Conservation (phyloP, 2,797 vertebrate genomes). For the Danio choprae region DNA sequence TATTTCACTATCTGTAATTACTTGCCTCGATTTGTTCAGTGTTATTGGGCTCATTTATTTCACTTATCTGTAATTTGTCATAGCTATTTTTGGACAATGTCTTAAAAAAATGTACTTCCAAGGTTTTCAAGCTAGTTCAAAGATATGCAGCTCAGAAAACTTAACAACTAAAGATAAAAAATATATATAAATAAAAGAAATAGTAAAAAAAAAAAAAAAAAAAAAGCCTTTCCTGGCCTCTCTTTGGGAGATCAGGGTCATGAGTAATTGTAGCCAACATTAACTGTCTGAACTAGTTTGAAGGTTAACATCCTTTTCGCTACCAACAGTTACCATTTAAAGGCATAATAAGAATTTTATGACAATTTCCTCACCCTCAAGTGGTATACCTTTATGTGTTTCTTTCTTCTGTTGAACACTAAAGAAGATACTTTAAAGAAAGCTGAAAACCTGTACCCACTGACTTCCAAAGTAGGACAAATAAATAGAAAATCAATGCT, state of each 20-base stretch:
- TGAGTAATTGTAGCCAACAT: constrained; percentile 47
- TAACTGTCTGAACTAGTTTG: constrained; percentile 44
- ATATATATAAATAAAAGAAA: too few species aligned
- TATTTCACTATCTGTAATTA: too few species aligned
- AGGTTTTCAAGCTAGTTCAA: neutral
- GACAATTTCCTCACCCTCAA: neutral
- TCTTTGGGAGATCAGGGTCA: constrained; percentile 44
- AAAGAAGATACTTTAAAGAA: too few species aligned
- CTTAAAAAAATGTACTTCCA: neutral
- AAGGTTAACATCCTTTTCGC: neutral
- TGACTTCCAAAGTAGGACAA: too few species aligned
- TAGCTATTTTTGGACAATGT: neutral
- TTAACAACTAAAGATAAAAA: neutral
- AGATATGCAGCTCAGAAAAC: neutral
- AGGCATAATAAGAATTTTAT: too few species aligned
- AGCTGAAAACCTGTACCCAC: too few species aligned
- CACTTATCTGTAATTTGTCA: too few species aligned
- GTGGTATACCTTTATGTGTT: too few species aligned
- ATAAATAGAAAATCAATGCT: too few species aligned
- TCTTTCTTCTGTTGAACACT: too few species aligned
- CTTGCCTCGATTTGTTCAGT: too few species aligned
- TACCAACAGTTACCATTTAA: constrained; percentile 1
- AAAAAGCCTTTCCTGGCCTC: constrained; percentile 15
- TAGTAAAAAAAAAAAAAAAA: neutral
- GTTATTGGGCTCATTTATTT: too few species aligned